These are phyloP conservation scores for Eumeta japonica DNA, from an alignment of 1,140 invertebrate genomes.

Conservation along the genomic window DNA sequence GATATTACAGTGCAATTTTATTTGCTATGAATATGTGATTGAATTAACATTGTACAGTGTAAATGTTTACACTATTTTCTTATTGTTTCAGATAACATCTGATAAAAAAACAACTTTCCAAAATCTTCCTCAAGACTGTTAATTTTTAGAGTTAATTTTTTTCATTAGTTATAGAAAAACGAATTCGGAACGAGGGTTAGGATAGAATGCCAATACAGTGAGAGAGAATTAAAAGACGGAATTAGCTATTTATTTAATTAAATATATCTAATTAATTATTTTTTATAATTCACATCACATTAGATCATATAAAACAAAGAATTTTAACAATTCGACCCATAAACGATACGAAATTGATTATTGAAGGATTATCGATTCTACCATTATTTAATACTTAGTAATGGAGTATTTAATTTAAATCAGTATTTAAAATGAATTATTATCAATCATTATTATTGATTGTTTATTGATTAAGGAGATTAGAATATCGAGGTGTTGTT, in stretches of 20 bases:
- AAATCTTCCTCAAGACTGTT: conserved; percentile 52
- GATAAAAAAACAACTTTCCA: conserved; percentile 40
- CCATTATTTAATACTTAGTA: no score
- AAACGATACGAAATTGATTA: no score
- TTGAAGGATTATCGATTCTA: no score
- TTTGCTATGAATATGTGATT: not conserved
- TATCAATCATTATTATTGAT: not conserved
- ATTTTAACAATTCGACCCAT: no score
- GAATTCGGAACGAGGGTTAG: conserved; percentile 20
- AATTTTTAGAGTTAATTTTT: conserved; percentile 32
- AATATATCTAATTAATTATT: not conserved
- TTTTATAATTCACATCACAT: not conserved
- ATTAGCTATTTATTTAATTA: conserved; percentile 42
- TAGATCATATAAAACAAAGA: no score
- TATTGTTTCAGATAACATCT: conserved; percentile 49
- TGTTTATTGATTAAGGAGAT: not conserved
- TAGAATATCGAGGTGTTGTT: no score
- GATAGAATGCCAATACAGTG: conserved; percentile 39
- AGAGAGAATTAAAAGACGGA: conserved; percentile 55
- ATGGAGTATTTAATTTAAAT: not conserved
- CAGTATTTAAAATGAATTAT: not conserved
- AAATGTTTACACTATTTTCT: conserved; percentile 10
- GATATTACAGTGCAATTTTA: not conserved
- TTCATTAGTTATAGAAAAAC: conserved; percentile 24
- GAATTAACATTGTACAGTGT: conserved; percentile 1